Evolutionary conservation across 1,140 invertebrate genomes (phyloP), one percentile per base, ranked within the genome.

Genomic region (Rhynchophorus ferrugineus): DNA sequence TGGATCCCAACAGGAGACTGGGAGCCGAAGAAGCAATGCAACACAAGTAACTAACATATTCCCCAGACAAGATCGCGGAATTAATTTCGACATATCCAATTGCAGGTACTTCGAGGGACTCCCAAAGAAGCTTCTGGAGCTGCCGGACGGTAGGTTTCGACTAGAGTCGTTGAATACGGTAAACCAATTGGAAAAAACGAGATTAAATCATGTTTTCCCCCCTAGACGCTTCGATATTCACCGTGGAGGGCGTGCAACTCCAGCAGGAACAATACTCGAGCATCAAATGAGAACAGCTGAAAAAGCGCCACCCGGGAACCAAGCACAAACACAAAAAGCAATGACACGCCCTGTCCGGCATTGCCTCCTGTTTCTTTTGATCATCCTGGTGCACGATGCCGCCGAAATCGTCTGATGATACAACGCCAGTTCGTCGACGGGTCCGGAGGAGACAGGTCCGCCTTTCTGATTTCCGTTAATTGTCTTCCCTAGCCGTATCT

Each of bases 201-300:
- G 19, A 42, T 13, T 3, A 3, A 22, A 3, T 22, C 3, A 36
- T 9, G 16, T 60, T 56, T 33, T 61, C 61, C 71, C 67, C 81
- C 83, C 37, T 81, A 95, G 91, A 91, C 74, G 80, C 87, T 63
- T 93, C 90, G 62, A 91, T 95, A 76, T 93, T 91, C 75, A 89
- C 83, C 63, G 88, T 95, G 68, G 87, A 93, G 73, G 90, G 89
- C 60, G 78, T 91, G 46, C 78, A 79, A 67, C 70, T 89, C 61
- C 79, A 83, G 66, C 78, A 82, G 29, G 88, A 90, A 72, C 73
- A 61, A 37, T 67, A 66, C 55, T 60, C 61, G 21, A 61, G 60
- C 38, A 63, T 69, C 35, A 70, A 70, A 61, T 67, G 64, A 67
- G 60, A 56, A 11, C 44, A 46, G 52, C 49, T 43, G 22, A 57